Percentiles rank a stretch among this genome's conserved stretches.
Evolutionary conservation across 2,888 invertebrate genomes (phyloP).

Genomic region (Callimorpha dominula): DNA sequence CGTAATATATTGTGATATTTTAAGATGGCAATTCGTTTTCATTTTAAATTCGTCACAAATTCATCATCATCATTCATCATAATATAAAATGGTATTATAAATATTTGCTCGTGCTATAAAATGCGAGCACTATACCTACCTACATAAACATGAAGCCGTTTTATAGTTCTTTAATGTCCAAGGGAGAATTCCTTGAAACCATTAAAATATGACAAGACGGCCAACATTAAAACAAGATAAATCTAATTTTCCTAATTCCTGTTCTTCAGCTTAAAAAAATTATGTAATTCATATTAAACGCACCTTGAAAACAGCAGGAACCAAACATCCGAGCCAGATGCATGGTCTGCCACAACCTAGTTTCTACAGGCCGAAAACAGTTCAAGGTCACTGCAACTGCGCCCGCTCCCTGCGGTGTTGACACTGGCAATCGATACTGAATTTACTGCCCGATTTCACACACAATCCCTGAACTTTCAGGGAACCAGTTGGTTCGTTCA

Average conservation of each 20-base stretch:
- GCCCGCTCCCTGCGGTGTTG: conserved; percentile 38
- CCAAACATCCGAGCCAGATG: conserved; percentile 28
- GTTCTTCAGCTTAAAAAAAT: neutral
- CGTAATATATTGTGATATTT: no score
- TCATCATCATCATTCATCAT: neutral
- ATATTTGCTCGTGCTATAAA: neutral
- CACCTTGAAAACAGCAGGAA: conserved; percentile 11
- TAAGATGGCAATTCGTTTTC: neutral
- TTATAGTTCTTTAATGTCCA: neutral
- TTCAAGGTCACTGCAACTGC: conserved; percentile 56
- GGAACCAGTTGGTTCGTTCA: conserved; percentile 28
- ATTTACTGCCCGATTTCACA: conserved; percentile 46
- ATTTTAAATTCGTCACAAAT: neutral
- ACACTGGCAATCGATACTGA: conserved; percentile 47
- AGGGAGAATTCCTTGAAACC: neutral
- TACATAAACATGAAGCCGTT: neutral
- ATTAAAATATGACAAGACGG: neutral
- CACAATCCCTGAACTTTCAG: conserved; percentile 31
- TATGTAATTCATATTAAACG: conserved; percentile 4
- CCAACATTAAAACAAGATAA: neutral
- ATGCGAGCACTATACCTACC: neutral
- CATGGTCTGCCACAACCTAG: conserved; percentile 46
- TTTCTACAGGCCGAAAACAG: conserved; percentile 51
- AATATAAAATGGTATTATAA: neutral
- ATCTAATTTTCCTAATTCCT: neutral